Base-by-base conservation (phyloP, 2,113 vertebrate species). In the Odocoileus virginianus region DNA sequence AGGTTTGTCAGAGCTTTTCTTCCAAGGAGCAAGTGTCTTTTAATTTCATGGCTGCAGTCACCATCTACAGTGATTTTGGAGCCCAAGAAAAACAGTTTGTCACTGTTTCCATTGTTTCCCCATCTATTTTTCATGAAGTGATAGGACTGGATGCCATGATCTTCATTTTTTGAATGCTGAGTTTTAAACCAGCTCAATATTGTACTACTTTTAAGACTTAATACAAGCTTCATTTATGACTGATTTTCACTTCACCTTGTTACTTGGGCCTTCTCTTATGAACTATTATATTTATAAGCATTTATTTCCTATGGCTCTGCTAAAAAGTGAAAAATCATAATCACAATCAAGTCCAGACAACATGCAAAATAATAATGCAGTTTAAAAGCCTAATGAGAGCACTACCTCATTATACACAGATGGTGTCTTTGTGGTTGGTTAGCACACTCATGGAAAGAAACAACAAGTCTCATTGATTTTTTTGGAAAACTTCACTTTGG, bases 371-470 rank as follows among this genome's bases (percentile, higher is more conserved):
- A 95, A 96, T 64, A 64, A 81, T 21, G 21, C 58, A 52, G n/a
- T 82, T 93, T 45, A 55, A 71, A 97, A 64, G 50, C 43, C 74
- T 96, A 82, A 79, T 67, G 64, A 76, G 40, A 89, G 43, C n/a
- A n/a, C 89, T 52, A 91, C 25, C 23, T 98, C 67, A 89, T 97
- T 97, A 97, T 89, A 94, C 23, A 92, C 92, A 97, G 96, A 97
- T 95, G 83, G 93, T 57, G 19, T 95, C 96, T 93, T 23, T 74
- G 58, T 47, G 45, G 40, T 76, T 76, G 43, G 81, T 60, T 87
- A 94, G 83, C 83, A 95, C 50, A 54, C 57, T 58, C 83, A 67
- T 54, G 83, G 86, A 83, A 78, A 91, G 33, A 89, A 96, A 95
- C 93, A 97, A 84, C 87, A 96, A 71, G 67, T 13, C 60, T 94